Evolutionary conservation across 1,140 invertebrate genomes (phyloP).

Genomic region (Pseudomyrmex pallidus): DNA sequence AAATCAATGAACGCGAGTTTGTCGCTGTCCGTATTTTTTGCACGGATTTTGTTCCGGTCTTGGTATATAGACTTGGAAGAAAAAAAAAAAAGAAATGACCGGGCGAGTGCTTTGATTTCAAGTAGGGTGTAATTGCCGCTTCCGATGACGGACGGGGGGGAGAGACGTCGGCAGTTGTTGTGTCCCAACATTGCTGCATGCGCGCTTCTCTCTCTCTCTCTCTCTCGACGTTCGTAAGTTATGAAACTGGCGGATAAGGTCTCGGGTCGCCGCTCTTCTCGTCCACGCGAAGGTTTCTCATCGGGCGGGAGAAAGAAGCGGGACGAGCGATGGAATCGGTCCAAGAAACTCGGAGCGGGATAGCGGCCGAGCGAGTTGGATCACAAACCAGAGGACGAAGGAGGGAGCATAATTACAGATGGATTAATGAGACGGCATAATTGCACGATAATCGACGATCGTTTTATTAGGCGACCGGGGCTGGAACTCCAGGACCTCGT

Average conservation of each 20-base stretch:
- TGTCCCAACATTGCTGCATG: constrained; percentile 79
- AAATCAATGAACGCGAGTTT: constrained; percentile 21
- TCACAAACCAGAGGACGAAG: constrained; percentile 24
- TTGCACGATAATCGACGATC: constrained; percentile 84
- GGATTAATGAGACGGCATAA: constrained; percentile 86
- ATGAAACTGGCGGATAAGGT: constrained; percentile 76
- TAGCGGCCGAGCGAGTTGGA: constrained; percentile 14
- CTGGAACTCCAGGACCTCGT: constrained; percentile 43
- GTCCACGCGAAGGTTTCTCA: constrained; percentile 34
- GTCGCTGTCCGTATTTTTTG: not conserved
- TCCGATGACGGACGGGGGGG: constrained; percentile 59
- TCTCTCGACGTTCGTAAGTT: constrained; percentile 79
- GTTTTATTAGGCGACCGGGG: constrained; percentile 81
- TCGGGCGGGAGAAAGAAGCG: constrained; percentile 45
- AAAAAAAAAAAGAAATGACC: constrained; percentile 25
- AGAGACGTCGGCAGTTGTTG: constrained; percentile 46
- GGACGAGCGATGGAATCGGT: constrained; percentile 38
- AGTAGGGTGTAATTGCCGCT: constrained; percentile 74
- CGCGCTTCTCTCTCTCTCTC: constrained; percentile 49
- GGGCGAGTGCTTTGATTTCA: constrained; percentile 65
- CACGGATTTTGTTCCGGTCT: constrained; percentile 42
- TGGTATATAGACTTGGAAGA: not conserved
- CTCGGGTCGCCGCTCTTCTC: constrained; percentile 46
- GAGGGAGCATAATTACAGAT: constrained; percentile 78
- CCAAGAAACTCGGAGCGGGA: constrained; percentile 61